phyloP scores from a whole-genome alignment of 2,888 invertebrate species.

The Cotesia congregata region DNA sequence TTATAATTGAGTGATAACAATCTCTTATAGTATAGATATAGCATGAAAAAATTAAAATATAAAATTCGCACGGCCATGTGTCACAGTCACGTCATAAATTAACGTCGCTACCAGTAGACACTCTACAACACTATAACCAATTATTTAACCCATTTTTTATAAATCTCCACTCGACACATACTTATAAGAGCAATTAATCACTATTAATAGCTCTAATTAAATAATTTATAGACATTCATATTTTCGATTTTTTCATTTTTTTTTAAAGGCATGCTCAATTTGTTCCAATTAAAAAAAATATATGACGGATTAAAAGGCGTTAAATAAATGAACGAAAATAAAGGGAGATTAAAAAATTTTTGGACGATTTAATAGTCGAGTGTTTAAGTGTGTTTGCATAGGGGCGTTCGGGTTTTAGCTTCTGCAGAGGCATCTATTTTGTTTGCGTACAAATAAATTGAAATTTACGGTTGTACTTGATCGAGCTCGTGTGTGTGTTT shows the following conservation, averaged over 20 bases:
- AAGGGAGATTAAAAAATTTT: not conserved
- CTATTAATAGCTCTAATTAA: not conserved
- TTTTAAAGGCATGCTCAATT: not conserved
- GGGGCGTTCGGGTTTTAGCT: slow-evolving; percentile 14
- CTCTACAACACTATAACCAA: not conserved
- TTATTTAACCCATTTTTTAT: not conserved
- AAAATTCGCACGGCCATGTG: not conserved
- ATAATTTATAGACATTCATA: not conserved
- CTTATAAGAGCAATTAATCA: not conserved
- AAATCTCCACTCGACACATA: not conserved
- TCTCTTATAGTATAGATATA: not conserved
- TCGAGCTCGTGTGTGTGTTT: slow-evolving; percentile 4
- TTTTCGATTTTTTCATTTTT: not conserved
- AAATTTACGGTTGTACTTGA: slow-evolving; percentile 53
- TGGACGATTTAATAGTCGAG: not conserved
- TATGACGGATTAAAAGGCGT: not conserved
- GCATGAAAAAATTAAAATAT: not conserved
- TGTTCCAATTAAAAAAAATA: not conserved
- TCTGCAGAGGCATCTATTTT: slow-evolving; percentile 45
- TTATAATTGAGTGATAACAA: not conserved
- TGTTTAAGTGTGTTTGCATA: slow-evolving; percentile 14
- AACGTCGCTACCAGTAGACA: not conserved
- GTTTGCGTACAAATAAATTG: slow-evolving; percentile 55
- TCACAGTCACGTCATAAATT: slow-evolving; percentile 1
- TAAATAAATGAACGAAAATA: not conserved